Conservation (phyloP, 2,888 invertebrate genomes). For the Drosophila mulleri region DNA sequence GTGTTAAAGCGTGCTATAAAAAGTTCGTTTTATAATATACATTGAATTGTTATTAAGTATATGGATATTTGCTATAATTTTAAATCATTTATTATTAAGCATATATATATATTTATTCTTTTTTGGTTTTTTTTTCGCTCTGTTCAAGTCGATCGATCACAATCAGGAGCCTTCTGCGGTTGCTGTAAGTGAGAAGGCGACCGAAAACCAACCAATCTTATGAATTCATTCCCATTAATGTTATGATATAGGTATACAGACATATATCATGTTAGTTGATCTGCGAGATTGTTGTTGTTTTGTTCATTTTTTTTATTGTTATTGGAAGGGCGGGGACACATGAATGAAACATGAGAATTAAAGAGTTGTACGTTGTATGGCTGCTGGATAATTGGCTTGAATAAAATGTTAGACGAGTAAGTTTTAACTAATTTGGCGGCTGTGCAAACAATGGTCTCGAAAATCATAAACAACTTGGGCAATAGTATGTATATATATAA, state of each 20-base stretch:
- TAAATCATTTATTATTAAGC: conserved; percentile 28
- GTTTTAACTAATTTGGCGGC: conserved; percentile 34
- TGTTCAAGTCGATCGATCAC: conserved; percentile 63
- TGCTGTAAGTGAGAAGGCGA: conserved; percentile 94
- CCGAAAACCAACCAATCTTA: conserved; percentile 86
- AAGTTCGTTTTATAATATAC: conserved; percentile 49
- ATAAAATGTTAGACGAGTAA: conserved; percentile 13
- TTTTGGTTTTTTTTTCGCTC: conserved; percentile 11
- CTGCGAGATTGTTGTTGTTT: conserved; percentile 30
- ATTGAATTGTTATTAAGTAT: conserved; percentile 31
- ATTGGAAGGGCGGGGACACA: conserved; percentile 31
- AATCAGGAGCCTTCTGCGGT: conserved; percentile 90
- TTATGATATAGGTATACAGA: background rate
- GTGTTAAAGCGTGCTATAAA: conserved; percentile 68
- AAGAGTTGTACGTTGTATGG: conserved; percentile 50
- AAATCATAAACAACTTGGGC: conserved; percentile 34
- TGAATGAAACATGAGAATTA: conserved; percentile 56
- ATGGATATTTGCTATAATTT: background rate
- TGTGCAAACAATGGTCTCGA: conserved; percentile 41
- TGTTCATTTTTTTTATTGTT: background rate
- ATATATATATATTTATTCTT: conserved; percentile 12
- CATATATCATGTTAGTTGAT: conserved; percentile 8
- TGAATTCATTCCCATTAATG: conserved; percentile 40
- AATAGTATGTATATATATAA: conserved; percentile 17
- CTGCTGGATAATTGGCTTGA: conserved; percentile 35